Evolutionary conservation across 2,797 vertebrate genomes (phyloP).

Genomic region (Alauda arvensis): DNA sequence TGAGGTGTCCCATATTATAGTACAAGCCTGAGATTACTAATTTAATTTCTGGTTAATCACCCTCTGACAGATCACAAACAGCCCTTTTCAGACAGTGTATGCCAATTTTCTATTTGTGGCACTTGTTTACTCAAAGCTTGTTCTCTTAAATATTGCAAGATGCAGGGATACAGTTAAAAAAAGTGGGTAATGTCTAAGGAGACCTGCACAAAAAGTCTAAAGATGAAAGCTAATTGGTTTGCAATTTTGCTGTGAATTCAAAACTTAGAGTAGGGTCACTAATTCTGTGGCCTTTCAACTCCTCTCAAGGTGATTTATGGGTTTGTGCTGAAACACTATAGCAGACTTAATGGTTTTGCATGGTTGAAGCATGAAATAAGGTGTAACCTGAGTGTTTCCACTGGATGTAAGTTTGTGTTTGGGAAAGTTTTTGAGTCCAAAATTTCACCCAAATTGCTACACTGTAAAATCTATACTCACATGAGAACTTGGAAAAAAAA

Average conservation of each 20-base stretch:
- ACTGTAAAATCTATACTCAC: background rate
- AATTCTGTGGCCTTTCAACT: conserved; percentile 17
- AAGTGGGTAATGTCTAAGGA: background rate
- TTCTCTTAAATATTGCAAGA: background rate
- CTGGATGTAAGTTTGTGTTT: background rate
- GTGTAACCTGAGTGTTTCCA: conserved; percentile 15
- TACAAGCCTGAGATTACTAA: background rate
- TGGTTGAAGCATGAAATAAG: conserved; percentile 51
- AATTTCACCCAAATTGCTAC: background rate
- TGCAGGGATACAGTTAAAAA: background rate
- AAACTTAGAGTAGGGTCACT: conserved; percentile 36
- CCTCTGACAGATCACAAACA: background rate
- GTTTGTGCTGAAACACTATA: conserved; percentile 24
- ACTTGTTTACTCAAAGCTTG: background rate
- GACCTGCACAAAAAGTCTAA: background rate
- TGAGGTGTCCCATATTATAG: background rate
- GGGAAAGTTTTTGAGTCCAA: background rate
- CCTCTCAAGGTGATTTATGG: conserved; percentile 28
- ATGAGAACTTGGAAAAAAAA: background rate
- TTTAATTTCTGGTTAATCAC: background rate
- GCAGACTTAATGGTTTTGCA: conserved; percentile 41
- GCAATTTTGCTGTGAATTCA: background rate
- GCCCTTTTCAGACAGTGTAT: background rate
- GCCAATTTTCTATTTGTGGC: background rate
- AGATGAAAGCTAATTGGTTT: conserved; percentile 18